phyloP scores from a whole-genome alignment of 2,113 vertebrate genomes.

The Scartelaos histophorus region DNA sequence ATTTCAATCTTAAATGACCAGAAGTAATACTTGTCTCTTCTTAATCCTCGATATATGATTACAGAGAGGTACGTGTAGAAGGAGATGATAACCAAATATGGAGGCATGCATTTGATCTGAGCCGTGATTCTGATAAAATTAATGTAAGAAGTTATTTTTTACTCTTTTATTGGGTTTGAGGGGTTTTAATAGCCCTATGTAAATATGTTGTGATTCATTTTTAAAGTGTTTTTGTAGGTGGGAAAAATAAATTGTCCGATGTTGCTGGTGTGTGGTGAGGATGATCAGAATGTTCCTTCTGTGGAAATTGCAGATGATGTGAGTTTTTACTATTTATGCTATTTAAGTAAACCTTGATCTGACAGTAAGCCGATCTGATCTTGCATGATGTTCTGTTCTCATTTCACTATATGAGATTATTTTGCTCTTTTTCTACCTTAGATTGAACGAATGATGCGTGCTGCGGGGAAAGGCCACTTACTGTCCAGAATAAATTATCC shows the following conservation, averaged over 20 bases:
- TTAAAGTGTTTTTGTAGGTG: slow-evolving; percentile 46
- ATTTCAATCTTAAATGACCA: background rate
- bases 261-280: slow-evolving; percentile 66
- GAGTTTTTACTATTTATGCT: slow-evolving; percentile 14
- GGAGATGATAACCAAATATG: slow-evolving; percentile 55
- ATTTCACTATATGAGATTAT: background rate
- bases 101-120: slow-evolving; percentile 43
- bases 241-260: slow-evolving; percentile 71
- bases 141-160: slow-evolving; percentile 50
- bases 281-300: slow-evolving; percentile 72
- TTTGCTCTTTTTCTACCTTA: slow-evolving; percentile 25
- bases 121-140: slow-evolving; percentile 22
- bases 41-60: background rate
- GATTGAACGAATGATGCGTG: slow-evolving; percentile 61
- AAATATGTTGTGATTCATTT: background rate
- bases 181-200: background rate
- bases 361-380: background rate
- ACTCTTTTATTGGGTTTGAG: background rate
- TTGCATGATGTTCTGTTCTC: too few species aligned
- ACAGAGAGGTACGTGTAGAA: slow-evolving; percentile 37
- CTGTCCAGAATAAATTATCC: slow-evolving; percentile 62
- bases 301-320: slow-evolving; percentile 67
- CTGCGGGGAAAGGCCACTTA: slow-evolving; percentile 68
- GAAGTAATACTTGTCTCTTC: background rate
- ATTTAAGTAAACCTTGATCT: background rate